Percentiles rank a stretch among this genome's conserved stretches.
phyloP scores from a whole-genome alignment of 2,888 invertebrate species.

The Zonitis immaculata region DNA sequence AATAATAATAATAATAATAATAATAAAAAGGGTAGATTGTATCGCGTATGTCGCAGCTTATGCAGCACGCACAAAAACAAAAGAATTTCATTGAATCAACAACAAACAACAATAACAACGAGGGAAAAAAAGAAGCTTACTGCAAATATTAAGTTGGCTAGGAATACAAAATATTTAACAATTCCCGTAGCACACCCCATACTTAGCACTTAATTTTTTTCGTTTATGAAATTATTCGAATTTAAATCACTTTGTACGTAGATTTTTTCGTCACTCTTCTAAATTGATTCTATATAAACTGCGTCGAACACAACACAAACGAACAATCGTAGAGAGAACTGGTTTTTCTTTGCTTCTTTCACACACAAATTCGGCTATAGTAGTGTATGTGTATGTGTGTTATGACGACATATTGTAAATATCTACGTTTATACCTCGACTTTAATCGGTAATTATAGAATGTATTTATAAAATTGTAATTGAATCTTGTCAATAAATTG shows the following conservation, averaged over 20 bases:
- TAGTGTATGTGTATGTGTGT: background rate
- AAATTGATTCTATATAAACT: constrained; percentile 13
- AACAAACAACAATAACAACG: background rate
- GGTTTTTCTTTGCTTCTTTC: constrained; percentile 16
- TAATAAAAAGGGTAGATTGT: too few species aligned
- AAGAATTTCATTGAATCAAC: too few species aligned
- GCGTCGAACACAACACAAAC: background rate
- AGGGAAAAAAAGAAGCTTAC: constrained; percentile 54
- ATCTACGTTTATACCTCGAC: too few species aligned
- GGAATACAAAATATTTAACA: constrained; percentile 45
- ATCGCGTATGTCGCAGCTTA: background rate
- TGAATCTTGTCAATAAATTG: too few species aligned
- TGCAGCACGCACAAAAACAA: too few species aligned
- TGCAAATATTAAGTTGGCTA: constrained; percentile 60
- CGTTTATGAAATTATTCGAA: too few species aligned
- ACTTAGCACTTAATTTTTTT: too few species aligned
- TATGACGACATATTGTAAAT: background rate
- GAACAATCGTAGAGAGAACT: constrained; percentile 14
- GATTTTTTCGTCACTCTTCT: constrained; percentile 3
- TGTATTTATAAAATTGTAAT: too few species aligned
- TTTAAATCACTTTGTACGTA: too few species aligned
- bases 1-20: too few species aligned
- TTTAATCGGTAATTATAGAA: too few species aligned
- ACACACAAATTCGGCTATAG: background rate
- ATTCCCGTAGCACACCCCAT: constrained; percentile 48